phyloP scores from a whole-genome alignment of 2,888 invertebrate genomes.

The Lamproptera curius region DNA sequence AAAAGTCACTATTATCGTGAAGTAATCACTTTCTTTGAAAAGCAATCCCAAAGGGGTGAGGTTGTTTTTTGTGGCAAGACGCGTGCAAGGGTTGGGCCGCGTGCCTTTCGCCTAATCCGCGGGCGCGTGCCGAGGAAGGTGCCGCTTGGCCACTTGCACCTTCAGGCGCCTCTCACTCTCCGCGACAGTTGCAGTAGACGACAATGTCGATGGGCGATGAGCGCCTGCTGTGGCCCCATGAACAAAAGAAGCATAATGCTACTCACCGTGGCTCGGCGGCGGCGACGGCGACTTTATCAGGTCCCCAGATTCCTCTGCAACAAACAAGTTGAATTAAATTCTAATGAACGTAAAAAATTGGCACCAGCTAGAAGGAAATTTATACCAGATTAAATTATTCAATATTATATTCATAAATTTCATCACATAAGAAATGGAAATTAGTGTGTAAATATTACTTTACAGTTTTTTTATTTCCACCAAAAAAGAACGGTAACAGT shows the following conservation, averaged over 20 bases:
- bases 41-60: slow-evolving; percentile 17
- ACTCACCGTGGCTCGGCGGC: slow-evolving; percentile 85
- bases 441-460: too few relatives aligned
- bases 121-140: slow-evolving; percentile 23
- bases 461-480: too few relatives aligned
- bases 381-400: too few relatives aligned
- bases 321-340: too few relatives aligned
- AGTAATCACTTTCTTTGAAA: slow-evolving; percentile 13
- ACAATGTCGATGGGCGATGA: background rate
- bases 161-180: slow-evolving; percentile 1
- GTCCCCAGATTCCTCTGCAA: slow-evolving; percentile 77
- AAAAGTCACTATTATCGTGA: background rate
- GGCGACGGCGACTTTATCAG: slow-evolving; percentile 88
- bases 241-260: background rate
- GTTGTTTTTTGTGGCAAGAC: slow-evolving; percentile 17
- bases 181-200: too few relatives aligned
- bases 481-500: too few relatives aligned
- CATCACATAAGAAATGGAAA: too few relatives aligned
- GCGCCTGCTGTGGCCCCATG: slow-evolving; percentile 1
- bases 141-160: slow-evolving; percentile 9
- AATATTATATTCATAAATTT: too few relatives aligned
- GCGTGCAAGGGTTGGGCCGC: slow-evolving; percentile 14
- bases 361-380: too few relatives aligned
- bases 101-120: slow-evolving; percentile 1
- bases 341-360: too few relatives aligned